A percentile compares a stretch with the other conserved stretches of the same genome.
These are phyloP conservation scores for Heterotis niloticus DNA, from an alignment of 2,113 vertebrate species.

Conservation along the genomic window DNA sequence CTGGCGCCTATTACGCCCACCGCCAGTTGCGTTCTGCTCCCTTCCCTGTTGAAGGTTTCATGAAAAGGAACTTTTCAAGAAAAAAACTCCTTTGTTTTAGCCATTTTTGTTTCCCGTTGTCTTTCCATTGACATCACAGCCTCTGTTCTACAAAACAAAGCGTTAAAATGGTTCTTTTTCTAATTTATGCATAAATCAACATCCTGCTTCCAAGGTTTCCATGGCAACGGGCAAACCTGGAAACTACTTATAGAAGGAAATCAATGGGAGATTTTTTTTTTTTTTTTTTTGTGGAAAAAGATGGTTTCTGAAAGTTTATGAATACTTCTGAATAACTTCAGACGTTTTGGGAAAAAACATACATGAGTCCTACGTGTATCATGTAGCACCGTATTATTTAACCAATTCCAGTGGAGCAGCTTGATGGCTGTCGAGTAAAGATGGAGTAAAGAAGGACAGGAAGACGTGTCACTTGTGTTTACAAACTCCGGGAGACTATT, in stretches of 20 bases:
- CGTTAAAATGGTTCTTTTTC: slow-evolving; percentile 2
- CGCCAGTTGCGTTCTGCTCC: too few relatives aligned
- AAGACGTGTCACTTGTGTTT: background rate
- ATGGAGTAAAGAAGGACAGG: background rate
- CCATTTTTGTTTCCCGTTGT: background rate
- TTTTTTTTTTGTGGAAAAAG: background rate
- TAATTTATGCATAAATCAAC: slow-evolving; percentile 4
- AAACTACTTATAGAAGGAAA: slow-evolving; percentile 6
- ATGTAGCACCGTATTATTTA: background rate
- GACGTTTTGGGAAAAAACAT: background rate
- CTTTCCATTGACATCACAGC: background rate
- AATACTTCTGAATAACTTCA: background rate
- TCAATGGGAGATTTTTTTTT: slow-evolving; percentile 7
- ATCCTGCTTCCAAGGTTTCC: background rate
- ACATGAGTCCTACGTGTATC: background rate
- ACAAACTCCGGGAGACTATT: background rate
- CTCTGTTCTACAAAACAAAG: background rate
- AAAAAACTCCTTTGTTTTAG: too few relatives aligned
- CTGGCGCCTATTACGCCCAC: too few relatives aligned
- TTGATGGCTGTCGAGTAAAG: background rate
- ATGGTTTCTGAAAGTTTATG: background rate
- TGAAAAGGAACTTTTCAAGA: too few relatives aligned
- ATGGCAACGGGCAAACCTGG: background rate
- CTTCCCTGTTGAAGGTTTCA: too few relatives aligned
- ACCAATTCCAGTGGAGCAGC: background rate